Percentiles rank a stretch among this genome's conserved stretches.
phyloP scores from a whole-genome alignment of 2,797 vertebrate genomes.

The Cossypha caffra region DNA sequence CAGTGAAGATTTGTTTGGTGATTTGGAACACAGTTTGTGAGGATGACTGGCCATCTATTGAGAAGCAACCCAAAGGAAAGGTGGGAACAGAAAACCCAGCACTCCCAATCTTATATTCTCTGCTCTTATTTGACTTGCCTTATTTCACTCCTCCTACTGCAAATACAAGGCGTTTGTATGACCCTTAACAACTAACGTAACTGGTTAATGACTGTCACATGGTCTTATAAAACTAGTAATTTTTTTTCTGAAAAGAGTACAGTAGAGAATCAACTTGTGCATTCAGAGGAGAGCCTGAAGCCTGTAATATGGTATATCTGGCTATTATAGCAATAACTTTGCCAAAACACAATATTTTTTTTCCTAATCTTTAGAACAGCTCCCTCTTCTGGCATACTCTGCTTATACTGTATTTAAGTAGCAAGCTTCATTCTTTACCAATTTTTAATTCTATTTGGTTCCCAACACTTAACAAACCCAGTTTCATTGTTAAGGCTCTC shows the following conservation, averaged over 20 bases:
- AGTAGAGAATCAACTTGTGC: background rate
- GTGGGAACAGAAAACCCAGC: background rate
- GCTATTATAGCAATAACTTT: background rate
- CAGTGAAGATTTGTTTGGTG: background rate
- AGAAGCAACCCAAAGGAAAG: background rate
- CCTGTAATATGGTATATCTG: background rate
- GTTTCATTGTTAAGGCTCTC: background rate
- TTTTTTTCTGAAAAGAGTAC: background rate
- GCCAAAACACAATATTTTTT: background rate
- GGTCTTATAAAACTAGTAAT: background rate
- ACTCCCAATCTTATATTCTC: background rate
- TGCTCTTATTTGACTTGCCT: background rate
- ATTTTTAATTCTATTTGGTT: background rate
- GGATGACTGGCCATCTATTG: background rate
- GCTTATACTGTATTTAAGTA: background rate
- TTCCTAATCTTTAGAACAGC: constrained; percentile 66
- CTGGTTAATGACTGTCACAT: background rate
- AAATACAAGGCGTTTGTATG: background rate
- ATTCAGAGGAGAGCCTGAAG: background rate
- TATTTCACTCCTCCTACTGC: background rate
- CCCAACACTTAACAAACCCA: background rate
- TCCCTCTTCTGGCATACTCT: constrained; percentile 65
- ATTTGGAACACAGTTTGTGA: background rate
- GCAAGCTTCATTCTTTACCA: background rate
- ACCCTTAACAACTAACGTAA: background rate